These are phyloP conservation scores for Tenualosa thibaudeaui DNA, from an alignment of 2,797 vertebrate species.

Conservation along the genomic window DNA sequence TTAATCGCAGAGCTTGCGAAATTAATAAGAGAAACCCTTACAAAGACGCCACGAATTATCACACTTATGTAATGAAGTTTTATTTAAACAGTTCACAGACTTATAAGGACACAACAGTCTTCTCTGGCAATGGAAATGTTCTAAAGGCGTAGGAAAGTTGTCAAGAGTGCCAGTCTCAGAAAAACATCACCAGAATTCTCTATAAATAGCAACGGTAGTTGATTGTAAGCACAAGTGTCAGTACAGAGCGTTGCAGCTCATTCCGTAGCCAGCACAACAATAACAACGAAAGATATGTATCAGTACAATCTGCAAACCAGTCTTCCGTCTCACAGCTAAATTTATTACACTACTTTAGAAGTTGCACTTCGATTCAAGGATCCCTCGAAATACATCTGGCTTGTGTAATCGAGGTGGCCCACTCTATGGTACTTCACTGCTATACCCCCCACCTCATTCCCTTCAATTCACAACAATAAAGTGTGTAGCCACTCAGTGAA, in stretches of 20 bases:
- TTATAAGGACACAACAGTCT: background rate
- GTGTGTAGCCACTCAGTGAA: conserved; percentile 46
- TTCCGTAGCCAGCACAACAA: background rate
- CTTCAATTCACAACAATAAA: conserved; percentile 11
- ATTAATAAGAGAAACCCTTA: conserved; percentile 31
- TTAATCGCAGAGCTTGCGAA: conserved; percentile 20
- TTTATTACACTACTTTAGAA: background rate
- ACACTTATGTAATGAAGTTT: background rate
- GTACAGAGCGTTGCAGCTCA: background rate
- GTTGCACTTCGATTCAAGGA: background rate
- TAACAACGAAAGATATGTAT: background rate
- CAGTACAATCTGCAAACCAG: background rate
- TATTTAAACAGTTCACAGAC: background rate
- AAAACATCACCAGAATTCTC: background rate
- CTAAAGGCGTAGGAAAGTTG: background rate
- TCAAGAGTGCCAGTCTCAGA: background rate
- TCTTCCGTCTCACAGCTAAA: background rate
- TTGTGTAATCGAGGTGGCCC: background rate
- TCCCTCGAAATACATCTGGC: background rate
- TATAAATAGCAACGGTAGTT: background rate
- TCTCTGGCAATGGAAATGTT: background rate
- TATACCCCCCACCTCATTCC: background rate
- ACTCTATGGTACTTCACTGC: background rate
- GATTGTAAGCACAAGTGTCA: background rate
- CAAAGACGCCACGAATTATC: background rate